Conservation (phyloP, 2,888 invertebrate genomes). For the Platypus cylindrus region DNA sequence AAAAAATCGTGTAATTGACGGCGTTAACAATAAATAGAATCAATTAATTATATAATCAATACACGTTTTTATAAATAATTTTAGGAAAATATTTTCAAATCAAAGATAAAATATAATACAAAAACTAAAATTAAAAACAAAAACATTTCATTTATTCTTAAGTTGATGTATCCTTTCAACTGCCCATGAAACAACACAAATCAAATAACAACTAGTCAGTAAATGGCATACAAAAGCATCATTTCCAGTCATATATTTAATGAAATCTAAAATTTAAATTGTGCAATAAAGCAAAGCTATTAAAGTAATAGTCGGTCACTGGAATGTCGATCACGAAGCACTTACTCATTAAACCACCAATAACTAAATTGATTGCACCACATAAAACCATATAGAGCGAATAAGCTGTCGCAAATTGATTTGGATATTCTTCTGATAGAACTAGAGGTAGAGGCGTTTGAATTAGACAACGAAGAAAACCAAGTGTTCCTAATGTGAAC, state of each 20-base stretch:
- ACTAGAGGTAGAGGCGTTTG: slow-evolving; percentile 59
- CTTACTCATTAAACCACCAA: slow-evolving; percentile 56
- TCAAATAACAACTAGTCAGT: slow-evolving; percentile 49
- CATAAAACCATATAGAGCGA: slow-evolving; percentile 60
- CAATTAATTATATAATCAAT: too few relatives aligned
- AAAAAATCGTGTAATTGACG: too few relatives aligned
- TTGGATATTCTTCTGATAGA: slow-evolving; percentile 53
- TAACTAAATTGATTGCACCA: slow-evolving; percentile 50
- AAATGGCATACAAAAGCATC: slow-evolving; percentile 53
- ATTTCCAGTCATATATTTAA: slow-evolving; percentile 50
- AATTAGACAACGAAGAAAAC: slow-evolving; percentile 55
- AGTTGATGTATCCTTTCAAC: slow-evolving; percentile 36
- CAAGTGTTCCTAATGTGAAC: slow-evolving; percentile 46
- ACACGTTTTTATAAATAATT: too few relatives aligned
- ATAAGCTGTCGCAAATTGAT: slow-evolving; percentile 59
- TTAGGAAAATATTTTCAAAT: too few relatives aligned
- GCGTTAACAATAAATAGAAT: too few relatives aligned
- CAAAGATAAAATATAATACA: too few relatives aligned
- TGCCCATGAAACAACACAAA: slow-evolving; percentile 57
- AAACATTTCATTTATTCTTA: neutral
- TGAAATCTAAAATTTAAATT: slow-evolving; percentile 37
- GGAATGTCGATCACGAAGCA: slow-evolving; percentile 2
- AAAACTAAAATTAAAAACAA: too few relatives aligned
- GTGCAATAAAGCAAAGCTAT: neutral
- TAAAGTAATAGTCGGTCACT: neutral